Evolutionary conservation across 2,797 vertebrate species (phyloP).

Genomic region (Anomalospiza imberbis): DNA sequence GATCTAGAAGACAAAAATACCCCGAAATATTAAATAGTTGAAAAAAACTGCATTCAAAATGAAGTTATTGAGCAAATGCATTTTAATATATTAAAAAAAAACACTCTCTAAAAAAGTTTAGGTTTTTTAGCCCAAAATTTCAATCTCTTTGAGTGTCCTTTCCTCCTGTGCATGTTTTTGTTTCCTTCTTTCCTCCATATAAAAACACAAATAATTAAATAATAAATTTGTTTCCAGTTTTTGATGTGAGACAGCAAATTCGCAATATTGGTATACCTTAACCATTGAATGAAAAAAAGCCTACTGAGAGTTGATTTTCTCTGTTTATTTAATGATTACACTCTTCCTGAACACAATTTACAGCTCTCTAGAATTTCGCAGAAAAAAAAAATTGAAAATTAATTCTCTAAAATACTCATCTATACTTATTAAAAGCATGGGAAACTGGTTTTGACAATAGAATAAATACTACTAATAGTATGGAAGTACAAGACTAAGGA

Average conservation of each 20-base stretch:
- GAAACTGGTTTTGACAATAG: neutral
- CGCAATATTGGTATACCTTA: neutral
- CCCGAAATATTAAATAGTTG: neutral
- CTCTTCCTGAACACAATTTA: neutral
- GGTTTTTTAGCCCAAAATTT: neutral
- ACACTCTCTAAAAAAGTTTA: accelerated
- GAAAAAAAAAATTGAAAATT: neutral
- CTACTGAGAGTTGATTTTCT: neutral
- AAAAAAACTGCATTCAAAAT: neutral
- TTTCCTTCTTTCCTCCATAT: neutral
- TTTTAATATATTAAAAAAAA: neutral
- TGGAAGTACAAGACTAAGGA: neutral
- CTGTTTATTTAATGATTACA: neutral
- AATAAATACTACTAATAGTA: neutral
- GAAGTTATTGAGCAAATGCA: neutral
- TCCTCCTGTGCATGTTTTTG: neutral
- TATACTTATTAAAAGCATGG: neutral
- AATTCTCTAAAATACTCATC: neutral
- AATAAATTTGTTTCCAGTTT: neutral
- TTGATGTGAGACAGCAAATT: neutral
- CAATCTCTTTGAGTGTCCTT: neutral
- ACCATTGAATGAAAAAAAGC: neutral
- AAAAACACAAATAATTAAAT: neutral
- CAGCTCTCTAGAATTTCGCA: neutral
- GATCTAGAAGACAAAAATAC: neutral